Evolutionary conservation across 2,113 vertebrate species (phyloP).

Genomic region (Ranitomeya variabilis): DNA sequence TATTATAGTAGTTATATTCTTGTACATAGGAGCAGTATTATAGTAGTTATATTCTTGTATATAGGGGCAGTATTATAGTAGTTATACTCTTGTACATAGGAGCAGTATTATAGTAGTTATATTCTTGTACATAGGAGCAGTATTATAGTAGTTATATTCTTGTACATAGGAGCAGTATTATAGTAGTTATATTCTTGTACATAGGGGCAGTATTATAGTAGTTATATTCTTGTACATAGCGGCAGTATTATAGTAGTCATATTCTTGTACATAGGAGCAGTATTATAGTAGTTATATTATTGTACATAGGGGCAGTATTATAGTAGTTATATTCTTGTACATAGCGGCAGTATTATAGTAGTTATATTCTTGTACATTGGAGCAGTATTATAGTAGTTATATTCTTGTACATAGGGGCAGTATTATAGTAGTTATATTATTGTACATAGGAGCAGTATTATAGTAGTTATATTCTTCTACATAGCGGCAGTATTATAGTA

Average conservation of each 20-base stretch:
- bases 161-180: neutral
- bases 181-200: neutral
- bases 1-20: slow-evolving; percentile 14
- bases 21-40: neutral
- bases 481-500: no score
- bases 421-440: no score
- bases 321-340: no score
- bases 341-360: no score
- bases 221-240: neutral
- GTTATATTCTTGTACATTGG: no score
- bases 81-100: neutral
- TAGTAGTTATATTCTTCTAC: no score
- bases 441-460: no score
- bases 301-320: neutral
- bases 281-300: neutral
- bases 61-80: neutral
- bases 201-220: slow-evolving; percentile 3
- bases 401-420: no score
- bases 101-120: no score
- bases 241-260: neutral
- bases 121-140: no score
- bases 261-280: neutral
- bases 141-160: no score
- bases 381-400: no score
- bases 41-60: slow-evolving; percentile 1